These are phyloP conservation scores for Xiphias gladius DNA, from an alignment of 2,113 vertebrate species.

Conservation along the genomic window DNA sequence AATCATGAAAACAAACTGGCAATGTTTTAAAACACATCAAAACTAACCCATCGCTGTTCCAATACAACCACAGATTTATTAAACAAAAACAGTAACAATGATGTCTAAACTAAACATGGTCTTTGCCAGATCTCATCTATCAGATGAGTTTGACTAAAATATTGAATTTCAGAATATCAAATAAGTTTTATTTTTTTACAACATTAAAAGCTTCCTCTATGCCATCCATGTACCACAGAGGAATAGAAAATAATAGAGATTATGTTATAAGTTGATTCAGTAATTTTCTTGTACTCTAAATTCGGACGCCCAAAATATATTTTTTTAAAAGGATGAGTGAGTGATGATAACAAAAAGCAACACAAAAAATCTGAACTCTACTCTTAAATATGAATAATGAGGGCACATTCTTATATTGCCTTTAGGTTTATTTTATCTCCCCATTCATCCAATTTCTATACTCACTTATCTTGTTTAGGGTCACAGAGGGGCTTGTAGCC, in stretches of 20 bases:
- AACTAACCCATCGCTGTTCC: background rate
- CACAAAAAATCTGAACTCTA: too few species aligned
- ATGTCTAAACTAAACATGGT: background rate
- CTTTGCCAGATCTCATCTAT: background rate
- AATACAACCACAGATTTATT: background rate
- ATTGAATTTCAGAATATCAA: background rate
- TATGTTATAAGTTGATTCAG: background rate
- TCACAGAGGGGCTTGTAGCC: background rate
- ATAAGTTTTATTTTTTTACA: background rate
- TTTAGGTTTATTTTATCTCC: too few species aligned
- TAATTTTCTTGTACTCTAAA: too few species aligned
- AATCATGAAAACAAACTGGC: conserved; percentile 1
- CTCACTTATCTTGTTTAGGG: background rate
- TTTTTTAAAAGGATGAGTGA: too few species aligned
- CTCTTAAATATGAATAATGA: too few species aligned
- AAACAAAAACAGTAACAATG: background rate
- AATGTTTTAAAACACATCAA: conserved; percentile 25
- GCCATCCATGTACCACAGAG: background rate
- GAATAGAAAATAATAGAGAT: background rate
- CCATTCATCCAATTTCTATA: background rate
- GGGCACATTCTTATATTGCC: too few species aligned
- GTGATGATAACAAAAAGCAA: too few species aligned
- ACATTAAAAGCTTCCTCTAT: background rate
- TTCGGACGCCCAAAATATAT: too few species aligned
- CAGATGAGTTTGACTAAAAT: background rate